Evolutionary conservation across 2,797 vertebrate species (phyloP), one percentile per base, ranked within the genome.

Genomic region (Melanotaenia nigrans): DNA sequence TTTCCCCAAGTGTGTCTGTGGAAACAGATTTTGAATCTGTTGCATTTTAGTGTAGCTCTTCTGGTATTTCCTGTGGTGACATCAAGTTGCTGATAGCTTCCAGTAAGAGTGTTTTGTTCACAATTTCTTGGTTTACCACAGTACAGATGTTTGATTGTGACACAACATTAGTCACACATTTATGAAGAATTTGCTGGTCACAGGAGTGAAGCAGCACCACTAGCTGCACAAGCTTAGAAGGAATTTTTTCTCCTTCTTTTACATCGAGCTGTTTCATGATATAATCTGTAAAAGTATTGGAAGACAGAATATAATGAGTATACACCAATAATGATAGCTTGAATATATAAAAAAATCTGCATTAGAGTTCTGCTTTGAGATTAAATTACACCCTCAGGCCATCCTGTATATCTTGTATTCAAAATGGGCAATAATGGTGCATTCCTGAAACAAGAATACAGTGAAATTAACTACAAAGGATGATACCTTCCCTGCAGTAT

Each of bases 31-130:
- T 61, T 32, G 32, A 45, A 66, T 59, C 57, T 73, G 30, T 6
- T 71, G 67, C 55, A 55, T 78, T 77, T 73, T 83, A 73, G 65
- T 62, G 78, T 75, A 60, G 79, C 77, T 71, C 62, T 54, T 80
- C 62, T 66, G 73, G 51, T 69, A 38, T 66, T 61, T 71, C 63
- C 75, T 69, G 47, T 65, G 61, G 42, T 67, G 54, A 54, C 45
- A 69, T 63, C 64, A 30, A 12, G 12, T 47, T 67, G 64, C 18
- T 3, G 13, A 24, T 60, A 24, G 56, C 63, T 85, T 75, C 64
- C 65, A 77, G 61, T 35, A n/a, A 8, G 35, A 10, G 14, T 61
- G 45, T 32, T 81, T 77, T 53, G 54, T 55, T 73, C 71, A 69
- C 55, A 32, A 55, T 62, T 62, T 71, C 35, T 61, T 61, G 12